Evolutionary conservation across 2,797 vertebrate species (phyloP).

Genomic region (Pygocentrus nattereri): DNA sequence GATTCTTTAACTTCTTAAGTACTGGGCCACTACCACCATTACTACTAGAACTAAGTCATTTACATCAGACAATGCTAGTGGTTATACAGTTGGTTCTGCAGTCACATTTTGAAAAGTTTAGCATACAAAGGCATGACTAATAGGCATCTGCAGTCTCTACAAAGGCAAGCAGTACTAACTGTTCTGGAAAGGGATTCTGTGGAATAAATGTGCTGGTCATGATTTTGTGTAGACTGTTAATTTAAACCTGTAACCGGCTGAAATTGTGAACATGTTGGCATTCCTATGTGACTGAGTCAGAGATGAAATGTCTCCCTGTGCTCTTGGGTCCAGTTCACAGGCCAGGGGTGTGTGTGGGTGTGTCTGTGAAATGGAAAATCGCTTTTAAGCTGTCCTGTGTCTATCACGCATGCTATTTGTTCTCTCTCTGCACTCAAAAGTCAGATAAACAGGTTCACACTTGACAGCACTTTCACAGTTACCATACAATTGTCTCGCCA

Average conservation of each 20-base stretch:
- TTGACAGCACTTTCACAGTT: constrained; percentile 10
- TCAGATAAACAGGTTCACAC: constrained; percentile 30
- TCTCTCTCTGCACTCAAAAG: neutral
- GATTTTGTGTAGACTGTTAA: neutral
- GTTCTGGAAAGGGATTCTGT: neutral
- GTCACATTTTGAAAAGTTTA: neutral
- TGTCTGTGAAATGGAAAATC: constrained; percentile 46
- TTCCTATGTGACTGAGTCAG: constrained; percentile 30
- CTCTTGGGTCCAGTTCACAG: neutral
- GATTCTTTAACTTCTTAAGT: neutral
- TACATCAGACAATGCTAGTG: neutral
- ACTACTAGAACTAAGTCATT: no score
- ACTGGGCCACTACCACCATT: no score
- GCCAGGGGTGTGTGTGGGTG: constrained; percentile 9
- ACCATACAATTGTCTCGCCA: constrained; percentile 17
- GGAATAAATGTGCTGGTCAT: neutral
- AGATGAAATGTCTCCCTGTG: neutral
- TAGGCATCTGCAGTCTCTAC: neutral
- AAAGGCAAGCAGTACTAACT: neutral
- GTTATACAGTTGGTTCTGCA: neutral
- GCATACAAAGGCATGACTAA: neutral
- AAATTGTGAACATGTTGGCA: constrained; percentile 1
- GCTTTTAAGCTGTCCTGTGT: constrained; percentile 30
- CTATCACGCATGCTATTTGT: constrained; percentile 4
- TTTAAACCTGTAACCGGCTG: constrained; percentile 8